A percentile compares a stretch with the other conserved stretches of the same genome.
These are phyloP conservation scores for Acridotheres tristis DNA, from an alignment of 2,797 vertebrate genomes.

Conservation along the genomic window DNA sequence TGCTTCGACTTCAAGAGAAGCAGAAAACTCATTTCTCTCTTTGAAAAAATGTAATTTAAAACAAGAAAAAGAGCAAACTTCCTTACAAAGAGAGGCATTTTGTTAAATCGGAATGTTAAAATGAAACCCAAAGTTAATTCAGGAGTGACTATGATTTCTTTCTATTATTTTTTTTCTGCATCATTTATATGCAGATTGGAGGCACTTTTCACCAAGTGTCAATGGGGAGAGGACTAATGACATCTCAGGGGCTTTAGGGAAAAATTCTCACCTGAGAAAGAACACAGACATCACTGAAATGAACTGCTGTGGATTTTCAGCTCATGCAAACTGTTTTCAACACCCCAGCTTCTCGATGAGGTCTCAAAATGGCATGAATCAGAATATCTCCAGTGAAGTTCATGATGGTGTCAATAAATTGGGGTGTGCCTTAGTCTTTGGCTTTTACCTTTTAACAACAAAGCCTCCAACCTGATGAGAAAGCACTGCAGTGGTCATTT, in stretches of 20 bases:
- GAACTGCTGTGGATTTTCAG: background rate
- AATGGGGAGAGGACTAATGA: background rate
- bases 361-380: background rate
- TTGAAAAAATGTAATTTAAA: conserved; percentile 48
- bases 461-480: background rate
- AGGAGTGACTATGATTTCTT: background rate
- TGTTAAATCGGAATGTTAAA: conserved; percentile 15
- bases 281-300: background rate
- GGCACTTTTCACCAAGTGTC: background rate
- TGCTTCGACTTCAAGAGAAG: conserved; percentile 21
- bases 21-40: conserved; percentile 32
- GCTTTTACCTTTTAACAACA: background rate
- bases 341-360: background rate
- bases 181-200: background rate
- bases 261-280: background rate
- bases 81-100: background rate
- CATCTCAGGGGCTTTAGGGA: background rate
- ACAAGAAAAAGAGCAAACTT: conserved; percentile 19
- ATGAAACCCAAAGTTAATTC: background rate
- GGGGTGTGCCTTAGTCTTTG: background rate
- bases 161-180: background rate
- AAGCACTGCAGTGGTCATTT: background rate
- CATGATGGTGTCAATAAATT: background rate
- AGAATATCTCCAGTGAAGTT: background rate
- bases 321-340: background rate